Evolutionary conservation across 2,113 vertebrate species (phyloP).

Genomic region (Pipra filicauda): DNA sequence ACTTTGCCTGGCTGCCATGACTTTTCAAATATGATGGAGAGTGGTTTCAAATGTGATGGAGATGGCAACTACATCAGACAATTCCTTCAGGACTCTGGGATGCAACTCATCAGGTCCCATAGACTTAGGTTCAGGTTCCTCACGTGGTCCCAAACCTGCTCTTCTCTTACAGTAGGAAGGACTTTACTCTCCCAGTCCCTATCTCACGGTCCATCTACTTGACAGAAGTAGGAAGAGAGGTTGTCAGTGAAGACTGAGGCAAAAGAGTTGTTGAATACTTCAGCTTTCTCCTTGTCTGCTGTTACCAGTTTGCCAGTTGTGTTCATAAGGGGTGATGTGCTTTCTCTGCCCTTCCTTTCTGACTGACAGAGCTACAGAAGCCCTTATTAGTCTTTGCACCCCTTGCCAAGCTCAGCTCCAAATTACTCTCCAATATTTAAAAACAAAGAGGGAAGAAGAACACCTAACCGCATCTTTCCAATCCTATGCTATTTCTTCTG

Average conservation of each 20-base stretch:
- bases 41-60: background rate
- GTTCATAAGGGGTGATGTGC: fast-evolving
- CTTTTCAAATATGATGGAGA: background rate
- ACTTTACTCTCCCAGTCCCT: background rate
- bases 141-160: background rate
- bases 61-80: background rate
- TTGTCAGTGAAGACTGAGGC: background rate
- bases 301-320: background rate
- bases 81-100: background rate
- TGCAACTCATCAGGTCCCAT: too few species aligned
- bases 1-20: background rate
- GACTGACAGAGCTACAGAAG: background rate
- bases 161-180: background rate
- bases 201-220: background rate
- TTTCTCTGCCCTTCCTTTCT: background rate
- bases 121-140: background rate
- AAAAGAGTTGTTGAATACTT: background rate
- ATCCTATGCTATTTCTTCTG: background rate
- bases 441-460: background rate
- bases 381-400: background rate
- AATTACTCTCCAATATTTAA: background rate
- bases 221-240: background rate
- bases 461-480: background rate
- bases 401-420: background rate
- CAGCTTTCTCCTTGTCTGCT: background rate